Conservation (phyloP, 2,797 vertebrate genomes). For the Micropoecilia bifurca region DNA sequence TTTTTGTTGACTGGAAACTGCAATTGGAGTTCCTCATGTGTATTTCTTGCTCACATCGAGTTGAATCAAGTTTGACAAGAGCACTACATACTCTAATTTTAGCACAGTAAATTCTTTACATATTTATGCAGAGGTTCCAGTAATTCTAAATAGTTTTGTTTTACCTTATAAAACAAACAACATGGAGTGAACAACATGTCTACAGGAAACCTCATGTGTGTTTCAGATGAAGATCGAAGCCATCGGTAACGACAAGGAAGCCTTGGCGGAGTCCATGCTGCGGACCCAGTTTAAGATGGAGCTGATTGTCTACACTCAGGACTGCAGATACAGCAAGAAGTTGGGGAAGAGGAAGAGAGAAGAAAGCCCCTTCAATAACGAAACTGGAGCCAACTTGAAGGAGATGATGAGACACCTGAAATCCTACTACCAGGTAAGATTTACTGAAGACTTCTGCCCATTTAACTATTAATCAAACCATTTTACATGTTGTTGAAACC, state of each 20-base stretch:
- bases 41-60: not conserved
- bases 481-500: not conserved
- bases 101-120: not conserved
- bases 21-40: not conserved
- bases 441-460: not conserved
- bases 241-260: slow-evolving; percentile 74
- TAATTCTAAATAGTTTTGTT: not conserved
- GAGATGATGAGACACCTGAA: slow-evolving; percentile 81
- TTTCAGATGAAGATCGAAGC: slow-evolving; percentile 75
- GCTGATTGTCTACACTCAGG: slow-evolving; percentile 86
- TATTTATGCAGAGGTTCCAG: not conserved
- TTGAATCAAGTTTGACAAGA: not conserved
- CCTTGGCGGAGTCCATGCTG: slow-evolving; percentile 73
- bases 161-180: not conserved
- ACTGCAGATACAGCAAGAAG: slow-evolving; percentile 75
- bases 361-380: fast-evolving
- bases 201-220: not conserved
- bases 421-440: slow-evolving; percentile 84
- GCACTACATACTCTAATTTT: not conserved
- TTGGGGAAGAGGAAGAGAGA: slow-evolving; percentile 21
- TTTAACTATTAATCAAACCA: not conserved
- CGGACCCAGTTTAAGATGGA: slow-evolving; percentile 89
- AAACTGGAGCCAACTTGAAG: not conserved
- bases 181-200: not conserved
- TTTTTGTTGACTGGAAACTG: not conserved